phyloP scores from a whole-genome alignment of 2,113 vertebrate species.

The Typhlomys cinereus region DNA sequence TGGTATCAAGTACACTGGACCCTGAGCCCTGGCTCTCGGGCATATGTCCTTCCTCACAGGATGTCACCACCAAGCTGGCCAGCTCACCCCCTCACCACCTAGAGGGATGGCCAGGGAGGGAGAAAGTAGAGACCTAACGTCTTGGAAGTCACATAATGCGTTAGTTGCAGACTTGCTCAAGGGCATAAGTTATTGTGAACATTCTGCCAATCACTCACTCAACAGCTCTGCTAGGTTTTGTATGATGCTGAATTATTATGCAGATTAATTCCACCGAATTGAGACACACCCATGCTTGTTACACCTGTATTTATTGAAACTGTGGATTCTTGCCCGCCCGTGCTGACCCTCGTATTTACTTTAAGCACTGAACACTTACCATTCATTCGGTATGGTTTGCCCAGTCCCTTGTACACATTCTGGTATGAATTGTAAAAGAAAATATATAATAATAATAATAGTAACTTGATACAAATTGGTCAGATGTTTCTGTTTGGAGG shows the following conservation, averaged over 20 bases:
- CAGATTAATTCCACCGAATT: conserved; percentile 77
- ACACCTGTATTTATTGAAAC: conserved; percentile 82
- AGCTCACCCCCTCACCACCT: conserved; percentile 19
- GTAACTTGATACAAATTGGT: conserved; percentile 77
- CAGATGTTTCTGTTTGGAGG: conserved; percentile 80
- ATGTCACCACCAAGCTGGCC: conserved; percentile 53
- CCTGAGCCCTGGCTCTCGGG: conserved; percentile 78
- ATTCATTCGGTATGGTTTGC: conserved; percentile 80
- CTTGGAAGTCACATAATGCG: conserved; percentile 77
- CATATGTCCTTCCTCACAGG: conserved; percentile 61
- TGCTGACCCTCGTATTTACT: conserved; percentile 81
- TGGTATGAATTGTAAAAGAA: conserved; percentile 82
- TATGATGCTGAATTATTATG: conserved; percentile 82
- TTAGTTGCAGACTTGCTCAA: conserved; percentile 77
- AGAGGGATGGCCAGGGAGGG: conserved; percentile 66
- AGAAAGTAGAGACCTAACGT: conserved; percentile 70
- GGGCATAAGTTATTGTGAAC: conserved; percentile 81
- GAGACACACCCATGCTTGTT: conserved; percentile 77
- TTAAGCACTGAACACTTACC: conserved; percentile 84
- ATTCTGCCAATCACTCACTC: conserved; percentile 78
- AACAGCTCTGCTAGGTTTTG: conserved; percentile 81
- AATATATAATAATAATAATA: no score
- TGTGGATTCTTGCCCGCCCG: conserved; percentile 83
- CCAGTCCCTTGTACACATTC: conserved; percentile 80
- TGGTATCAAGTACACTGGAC: conserved; percentile 89